These are phyloP conservation scores for Hoplostethus mediterraneus DNA, from an alignment of 2,797 vertebrate species.

Conservation along the genomic window DNA sequence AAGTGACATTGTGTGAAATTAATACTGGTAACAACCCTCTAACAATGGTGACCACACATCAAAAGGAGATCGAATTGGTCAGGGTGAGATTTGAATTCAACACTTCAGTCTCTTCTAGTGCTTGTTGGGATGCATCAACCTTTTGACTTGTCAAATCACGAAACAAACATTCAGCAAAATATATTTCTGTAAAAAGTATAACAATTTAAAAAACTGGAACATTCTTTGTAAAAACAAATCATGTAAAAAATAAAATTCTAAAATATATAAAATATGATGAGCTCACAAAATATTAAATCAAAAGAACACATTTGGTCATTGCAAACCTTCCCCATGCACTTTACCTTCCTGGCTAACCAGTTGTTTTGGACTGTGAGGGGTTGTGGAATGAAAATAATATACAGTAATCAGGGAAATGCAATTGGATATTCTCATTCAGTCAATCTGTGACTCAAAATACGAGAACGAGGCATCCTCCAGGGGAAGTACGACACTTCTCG, in stretches of 20 bases:
- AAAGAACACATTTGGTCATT: slow-evolving; percentile 70
- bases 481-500: slow-evolving; percentile 36
- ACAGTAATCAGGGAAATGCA: slow-evolving; percentile 39
- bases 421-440: slow-evolving; percentile 40
- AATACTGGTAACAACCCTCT: slow-evolving; percentile 44
- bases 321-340: slow-evolving; percentile 21
- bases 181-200: slow-evolving; percentile 42
- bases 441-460: slow-evolving; percentile 35
- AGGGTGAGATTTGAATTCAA: slow-evolving; percentile 25
- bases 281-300: slow-evolving; percentile 41
- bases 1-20: slow-evolving; percentile 53
- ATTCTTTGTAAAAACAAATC: slow-evolving; percentile 44
- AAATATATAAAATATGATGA: slow-evolving; percentile 69
- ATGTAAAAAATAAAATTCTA: slow-evolving; percentile 59
- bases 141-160: slow-evolving; percentile 12
- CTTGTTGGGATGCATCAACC: slow-evolving; percentile 33
- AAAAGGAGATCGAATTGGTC: slow-evolving; percentile 16
- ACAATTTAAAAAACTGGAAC: slow-evolving; percentile 36
- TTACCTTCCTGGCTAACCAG: slow-evolving; percentile 37
- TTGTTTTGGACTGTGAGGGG: slow-evolving; percentile 41
- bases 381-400: slow-evolving; percentile 21
- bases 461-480: slow-evolving; percentile 26
- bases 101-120: slow-evolving; percentile 48
- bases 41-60: slow-evolving; percentile 26
- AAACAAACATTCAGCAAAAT: slow-evolving; percentile 38